phyloP scores from a whole-genome alignment of 2,113 vertebrate species.

The Hiodon tergisus region DNA sequence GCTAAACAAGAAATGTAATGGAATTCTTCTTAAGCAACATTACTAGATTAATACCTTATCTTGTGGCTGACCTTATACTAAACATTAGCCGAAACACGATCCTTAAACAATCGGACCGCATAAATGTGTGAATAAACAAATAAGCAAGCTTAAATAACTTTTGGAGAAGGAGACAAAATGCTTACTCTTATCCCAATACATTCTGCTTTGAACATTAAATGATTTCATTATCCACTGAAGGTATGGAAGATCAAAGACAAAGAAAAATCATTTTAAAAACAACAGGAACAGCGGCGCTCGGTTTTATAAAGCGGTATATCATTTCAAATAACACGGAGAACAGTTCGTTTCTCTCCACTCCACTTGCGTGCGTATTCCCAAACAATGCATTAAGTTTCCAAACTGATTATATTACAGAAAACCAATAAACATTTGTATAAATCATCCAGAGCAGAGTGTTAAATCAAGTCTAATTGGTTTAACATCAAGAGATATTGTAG shows the following conservation, averaged over 20 bases:
- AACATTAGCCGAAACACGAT: constrained; percentile 70
- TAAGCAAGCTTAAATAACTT: constrained; percentile 47
- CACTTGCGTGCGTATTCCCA: constrained; percentile 72
- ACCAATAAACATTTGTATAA: constrained; percentile 79
- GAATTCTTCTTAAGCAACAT: constrained; percentile 44
- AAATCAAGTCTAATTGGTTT: constrained; percentile 78
- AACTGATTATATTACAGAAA: constrained; percentile 79
- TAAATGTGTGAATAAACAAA: constrained; percentile 60
- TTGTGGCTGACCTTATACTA: constrained; percentile 70
- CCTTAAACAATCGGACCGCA: constrained; percentile 66
- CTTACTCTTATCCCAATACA: constrained; percentile 72
- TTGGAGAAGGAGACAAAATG: constrained; percentile 66
- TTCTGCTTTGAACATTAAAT: constrained; percentile 75
- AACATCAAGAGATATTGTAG: constrained; percentile 76
- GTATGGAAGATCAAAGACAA: constrained; percentile 36
- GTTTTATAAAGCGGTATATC: constrained; percentile 70
- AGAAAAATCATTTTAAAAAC: constrained; percentile 30
- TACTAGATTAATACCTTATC: constrained; percentile 66
- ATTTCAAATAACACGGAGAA: constrained; percentile 71
- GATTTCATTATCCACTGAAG: constrained; percentile 60
- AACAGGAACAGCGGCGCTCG: constrained; percentile 49
- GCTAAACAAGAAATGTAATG: background rate
- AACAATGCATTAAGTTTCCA: constrained; percentile 78
- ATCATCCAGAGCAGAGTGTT: constrained; percentile 76
- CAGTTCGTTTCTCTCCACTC: constrained; percentile 66